Evolutionary conservation across 2,888 invertebrate genomes (phyloP).

Genomic region (Lepas anatifera): DNA sequence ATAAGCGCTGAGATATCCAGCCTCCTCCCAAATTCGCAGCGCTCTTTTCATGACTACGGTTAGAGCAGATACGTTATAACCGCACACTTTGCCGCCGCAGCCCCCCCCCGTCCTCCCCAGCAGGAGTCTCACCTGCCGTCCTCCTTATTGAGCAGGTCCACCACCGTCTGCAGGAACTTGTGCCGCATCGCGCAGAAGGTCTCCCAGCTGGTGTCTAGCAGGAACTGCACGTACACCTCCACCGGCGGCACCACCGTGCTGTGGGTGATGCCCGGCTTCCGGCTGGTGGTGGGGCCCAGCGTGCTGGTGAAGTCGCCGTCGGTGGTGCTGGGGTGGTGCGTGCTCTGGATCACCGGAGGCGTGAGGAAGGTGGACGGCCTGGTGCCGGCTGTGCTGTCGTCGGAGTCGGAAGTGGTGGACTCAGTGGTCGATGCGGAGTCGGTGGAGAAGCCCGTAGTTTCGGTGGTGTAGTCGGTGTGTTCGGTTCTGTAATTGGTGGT

Average conservation of each 20-base stretch:
- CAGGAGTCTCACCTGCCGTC: background rate
- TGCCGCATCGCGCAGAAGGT: background rate
- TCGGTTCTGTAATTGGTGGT: background rate
- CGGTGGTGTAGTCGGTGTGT: background rate
- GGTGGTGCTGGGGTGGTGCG: background rate
- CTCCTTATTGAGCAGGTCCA: background rate
- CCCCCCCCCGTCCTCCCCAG: too few species aligned
- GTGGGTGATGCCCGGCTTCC: background rate
- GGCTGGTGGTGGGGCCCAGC: background rate
- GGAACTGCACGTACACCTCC: constrained; percentile 3
- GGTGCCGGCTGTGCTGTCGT: background rate
- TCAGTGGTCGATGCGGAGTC: background rate
- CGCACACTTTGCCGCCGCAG: too few species aligned
- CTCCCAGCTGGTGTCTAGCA: background rate
- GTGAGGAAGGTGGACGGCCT: background rate
- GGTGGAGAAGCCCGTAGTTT: background rate
- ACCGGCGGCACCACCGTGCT: background rate
- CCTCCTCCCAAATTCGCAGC: too few species aligned
- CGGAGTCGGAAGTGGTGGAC: background rate
- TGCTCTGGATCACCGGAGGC: background rate
- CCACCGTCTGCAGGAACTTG: background rate
- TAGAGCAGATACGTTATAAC: too few species aligned
- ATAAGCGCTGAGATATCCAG: too few species aligned
- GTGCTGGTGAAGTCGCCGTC: background rate
- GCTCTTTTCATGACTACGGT: too few species aligned